phyloP scores from a whole-genome alignment of 2,113 vertebrate genomes.

The Pontoporia blainvillei region DNA sequence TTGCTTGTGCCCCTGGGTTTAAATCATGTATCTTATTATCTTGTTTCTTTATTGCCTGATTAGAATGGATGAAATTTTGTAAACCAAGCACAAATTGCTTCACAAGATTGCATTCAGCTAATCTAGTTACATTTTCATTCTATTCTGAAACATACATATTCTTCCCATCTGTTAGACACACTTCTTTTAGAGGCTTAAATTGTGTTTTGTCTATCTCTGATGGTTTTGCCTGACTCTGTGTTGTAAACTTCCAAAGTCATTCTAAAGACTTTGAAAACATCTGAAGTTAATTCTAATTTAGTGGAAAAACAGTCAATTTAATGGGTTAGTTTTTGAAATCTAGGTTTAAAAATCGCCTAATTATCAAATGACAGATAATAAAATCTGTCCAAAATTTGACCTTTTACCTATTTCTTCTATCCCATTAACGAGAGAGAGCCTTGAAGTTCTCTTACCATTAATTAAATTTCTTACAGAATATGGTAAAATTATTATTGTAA shows the following conservation, averaged over 20 bases:
- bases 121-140: not conserved
- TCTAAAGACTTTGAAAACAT: not conserved
- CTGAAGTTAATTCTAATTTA: not conserved
- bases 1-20: not conserved
- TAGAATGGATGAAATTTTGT: not conserved
- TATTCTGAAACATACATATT: not conserved
- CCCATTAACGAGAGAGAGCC: not conserved
- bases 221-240: not conserved
- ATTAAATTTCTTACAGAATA: not conserved
- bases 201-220: not conserved
- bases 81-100: not conserved
- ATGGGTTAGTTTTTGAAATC: not conserved
- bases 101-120: not conserved
- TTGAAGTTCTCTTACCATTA: not conserved
- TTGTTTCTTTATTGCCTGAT: not conserved
- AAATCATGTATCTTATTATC: not conserved
- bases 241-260: not conserved
- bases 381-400: not conserved
- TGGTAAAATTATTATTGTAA: not conserved
- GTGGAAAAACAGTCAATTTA: not conserved
- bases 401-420: not conserved
- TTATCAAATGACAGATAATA: not conserved
- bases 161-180: not conserved
- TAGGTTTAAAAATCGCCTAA: not conserved
- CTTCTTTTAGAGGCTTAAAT: not conserved